Evolutionary conservation across 2,797 vertebrate species (phyloP).

Genomic region (Lophotriccus pileatus): DNA sequence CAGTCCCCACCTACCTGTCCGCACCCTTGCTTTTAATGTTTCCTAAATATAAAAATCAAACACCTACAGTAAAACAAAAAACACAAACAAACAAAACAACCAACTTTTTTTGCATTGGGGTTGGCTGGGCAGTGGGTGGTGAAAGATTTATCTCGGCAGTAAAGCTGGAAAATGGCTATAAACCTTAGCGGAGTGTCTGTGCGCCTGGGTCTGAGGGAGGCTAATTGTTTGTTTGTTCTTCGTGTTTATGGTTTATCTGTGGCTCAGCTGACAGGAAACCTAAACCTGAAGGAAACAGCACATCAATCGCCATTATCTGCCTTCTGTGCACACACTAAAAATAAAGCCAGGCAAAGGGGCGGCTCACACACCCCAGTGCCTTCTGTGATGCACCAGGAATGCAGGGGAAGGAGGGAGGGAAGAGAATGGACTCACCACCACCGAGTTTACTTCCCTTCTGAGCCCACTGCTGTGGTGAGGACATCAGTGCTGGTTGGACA

Average conservation of each 20-base stretch:
- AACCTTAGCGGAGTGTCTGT: slow-evolving; percentile 50
- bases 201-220: slow-evolving; percentile 53
- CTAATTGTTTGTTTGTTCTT: slow-evolving; percentile 71
- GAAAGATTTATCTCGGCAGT: slow-evolving; percentile 62
- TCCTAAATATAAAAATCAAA: neutral
- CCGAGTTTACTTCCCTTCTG: neutral
- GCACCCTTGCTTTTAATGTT: neutral
- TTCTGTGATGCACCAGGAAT: neutral
- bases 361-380: rapidly evolving
- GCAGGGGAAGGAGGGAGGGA: neutral
- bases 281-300: slow-evolving; percentile 55
- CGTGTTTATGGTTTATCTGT: slow-evolving; percentile 65
- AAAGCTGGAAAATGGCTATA: slow-evolving; percentile 65
- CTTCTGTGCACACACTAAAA: neutral
- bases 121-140: slow-evolving; percentile 45
- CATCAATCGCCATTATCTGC: slow-evolving; percentile 37
- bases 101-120: neutral
- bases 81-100: neutral
- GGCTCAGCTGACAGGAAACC: slow-evolving; percentile 60
- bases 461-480: rapidly evolving
- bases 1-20: neutral
- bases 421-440: neutral
- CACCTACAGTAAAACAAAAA: neutral
- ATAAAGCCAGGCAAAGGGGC: neutral
- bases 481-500: rapidly evolving